Percentiles rank a stretch among this genome's conserved stretches.
Evolutionary conservation across 2,888 invertebrate genomes (phyloP).

Genomic region (Baccha elongata): DNA sequence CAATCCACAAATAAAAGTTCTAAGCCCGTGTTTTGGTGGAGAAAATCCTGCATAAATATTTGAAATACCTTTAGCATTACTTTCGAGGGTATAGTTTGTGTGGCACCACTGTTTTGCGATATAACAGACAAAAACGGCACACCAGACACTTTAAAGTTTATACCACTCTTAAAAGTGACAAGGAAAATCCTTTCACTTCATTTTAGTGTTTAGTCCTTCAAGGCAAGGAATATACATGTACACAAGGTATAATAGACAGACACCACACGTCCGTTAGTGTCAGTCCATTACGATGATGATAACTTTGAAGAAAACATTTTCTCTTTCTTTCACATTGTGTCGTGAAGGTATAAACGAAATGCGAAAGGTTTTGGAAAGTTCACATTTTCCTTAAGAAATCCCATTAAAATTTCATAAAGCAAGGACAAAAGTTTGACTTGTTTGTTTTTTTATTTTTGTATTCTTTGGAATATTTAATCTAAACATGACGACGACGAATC

Average conservation of each 20-base stretch:
- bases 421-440: background rate
- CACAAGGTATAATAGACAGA: conserved; percentile 21
- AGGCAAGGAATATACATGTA: background rate
- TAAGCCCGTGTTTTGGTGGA: too few relatives aligned
- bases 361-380: background rate
- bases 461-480: background rate
- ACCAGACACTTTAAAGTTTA: conserved; percentile 30
- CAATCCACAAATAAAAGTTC: too few relatives aligned
- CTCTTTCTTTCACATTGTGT: background rate
- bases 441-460: background rate
- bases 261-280: conserved; percentile 46
- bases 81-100: conserved; percentile 3
- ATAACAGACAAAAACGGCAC: conserved; percentile 19
- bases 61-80: conserved; percentile 39
- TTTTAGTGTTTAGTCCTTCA: conserved; percentile 13
- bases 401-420: conserved; percentile 56
- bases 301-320: conserved; percentile 29
- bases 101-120: background rate
- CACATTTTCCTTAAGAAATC: conserved; percentile 32
- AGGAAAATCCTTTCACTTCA: conserved; percentile 47
- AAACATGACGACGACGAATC: background rate
- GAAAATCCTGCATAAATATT: conserved; percentile 43
- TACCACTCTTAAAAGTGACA: conserved; percentile 42
- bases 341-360: background rate
- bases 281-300: conserved; percentile 36